These are phyloP conservation scores for Leptestheria dahalacensis DNA, from an alignment of 1,140 invertebrate species.

Conservation along the genomic window DNA sequence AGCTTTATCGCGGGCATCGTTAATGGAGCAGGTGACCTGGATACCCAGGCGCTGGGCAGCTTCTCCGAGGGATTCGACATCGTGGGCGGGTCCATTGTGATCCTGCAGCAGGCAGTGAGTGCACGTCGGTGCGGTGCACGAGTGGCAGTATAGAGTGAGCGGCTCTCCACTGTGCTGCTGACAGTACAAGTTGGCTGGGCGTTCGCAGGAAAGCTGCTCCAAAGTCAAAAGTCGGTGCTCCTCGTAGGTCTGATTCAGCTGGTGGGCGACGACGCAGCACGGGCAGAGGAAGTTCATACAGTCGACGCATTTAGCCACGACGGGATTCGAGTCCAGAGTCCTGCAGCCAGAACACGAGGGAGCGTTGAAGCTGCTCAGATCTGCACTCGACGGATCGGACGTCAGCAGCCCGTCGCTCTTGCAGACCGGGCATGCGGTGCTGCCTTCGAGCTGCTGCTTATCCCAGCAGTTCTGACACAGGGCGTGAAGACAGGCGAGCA, in stretches of 20 bases:
- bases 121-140: conserved; percentile 77
- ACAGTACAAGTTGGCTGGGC: conserved; percentile 39
- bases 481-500: conserved; percentile 63
- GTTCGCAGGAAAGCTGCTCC: conserved; percentile 35
- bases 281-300: conserved; percentile 89
- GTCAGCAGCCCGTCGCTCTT: conserved; percentile 51
- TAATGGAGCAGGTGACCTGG: conserved; percentile 7
- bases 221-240: conserved; percentile 79
- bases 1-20: conserved; percentile 22
- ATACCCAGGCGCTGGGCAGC: conserved; percentile 6
- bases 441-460: conserved; percentile 48
- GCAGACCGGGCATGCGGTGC: conserved; percentile 67
- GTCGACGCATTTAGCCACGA: conserved; percentile 61
- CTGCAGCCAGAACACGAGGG: conserved; percentile 66
- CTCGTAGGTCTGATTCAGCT: conserved; percentile 97
- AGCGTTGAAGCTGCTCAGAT: not conserved
- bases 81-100: conserved; percentile 37
- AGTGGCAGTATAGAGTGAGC: conserved; percentile 80
- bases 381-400: not conserved
- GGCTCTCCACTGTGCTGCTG: conserved; percentile 69
- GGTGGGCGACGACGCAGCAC: conserved; percentile 93
- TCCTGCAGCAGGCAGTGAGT: conserved; percentile 82
- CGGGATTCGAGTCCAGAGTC: conserved; percentile 65
- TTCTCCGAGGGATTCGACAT: conserved; percentile 12
- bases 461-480: conserved; percentile 67